Percentiles rank a stretch among this genome's conserved stretches.
Conservation (phyloP, 2,113 vertebrate genomes). For the Nycticryphes semicollaris region DNA sequence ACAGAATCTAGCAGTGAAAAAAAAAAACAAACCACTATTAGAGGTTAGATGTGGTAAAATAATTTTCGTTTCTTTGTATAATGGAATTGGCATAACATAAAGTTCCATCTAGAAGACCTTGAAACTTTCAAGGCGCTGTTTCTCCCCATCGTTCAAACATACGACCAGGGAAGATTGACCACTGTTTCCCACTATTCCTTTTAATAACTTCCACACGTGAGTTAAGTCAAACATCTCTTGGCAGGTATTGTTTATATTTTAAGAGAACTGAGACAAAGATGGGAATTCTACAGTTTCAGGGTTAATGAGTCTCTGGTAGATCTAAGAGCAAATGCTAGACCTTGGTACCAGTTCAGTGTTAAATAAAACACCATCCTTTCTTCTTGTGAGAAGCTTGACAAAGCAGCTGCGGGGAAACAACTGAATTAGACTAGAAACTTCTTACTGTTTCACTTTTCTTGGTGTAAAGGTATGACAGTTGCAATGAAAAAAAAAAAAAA, state of each 20-base stretch:
- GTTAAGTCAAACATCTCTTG: neutral
- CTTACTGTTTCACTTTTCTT: neutral
- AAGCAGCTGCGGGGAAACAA: neutral
- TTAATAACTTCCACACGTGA: neutral
- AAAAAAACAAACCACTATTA: no score
- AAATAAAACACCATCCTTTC: neutral
- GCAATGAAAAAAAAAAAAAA: neutral
- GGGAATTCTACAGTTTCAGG: neutral
- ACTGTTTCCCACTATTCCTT: neutral
- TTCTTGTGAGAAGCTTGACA: neutral
- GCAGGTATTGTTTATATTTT: neutral
- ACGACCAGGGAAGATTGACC: neutral
- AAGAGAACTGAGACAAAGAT: neutral
- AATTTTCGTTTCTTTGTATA: neutral
- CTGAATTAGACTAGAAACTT: neutral
- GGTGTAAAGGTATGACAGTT: neutral
- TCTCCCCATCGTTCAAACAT: neutral
- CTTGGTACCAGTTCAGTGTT: neutral
- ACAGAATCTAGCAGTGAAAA: neutral
- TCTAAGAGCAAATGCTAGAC: neutral
- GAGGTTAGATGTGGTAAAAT: neutral
- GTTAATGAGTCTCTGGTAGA: neutral
- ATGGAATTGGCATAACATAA: neutral
- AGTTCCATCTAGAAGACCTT: neutral
- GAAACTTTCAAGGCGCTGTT: neutral